Percentiles rank a stretch among this genome's conserved stretches.
Conservation (phyloP, 2,888 invertebrate species). For the Labia minor region DNA sequence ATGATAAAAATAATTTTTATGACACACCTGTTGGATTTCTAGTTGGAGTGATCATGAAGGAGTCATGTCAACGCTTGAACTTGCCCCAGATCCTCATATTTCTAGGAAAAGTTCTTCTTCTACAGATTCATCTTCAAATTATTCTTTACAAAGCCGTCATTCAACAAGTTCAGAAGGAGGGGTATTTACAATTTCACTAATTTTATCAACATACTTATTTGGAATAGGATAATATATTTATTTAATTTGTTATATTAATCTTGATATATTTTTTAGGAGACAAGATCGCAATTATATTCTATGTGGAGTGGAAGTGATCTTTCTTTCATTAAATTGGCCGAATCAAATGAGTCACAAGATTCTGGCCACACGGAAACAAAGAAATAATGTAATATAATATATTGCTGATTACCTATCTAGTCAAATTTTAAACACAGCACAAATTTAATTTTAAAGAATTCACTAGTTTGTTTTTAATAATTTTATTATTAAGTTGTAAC, state of each 20-base stretch:
- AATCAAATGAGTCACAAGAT: slow-evolving; percentile 34
- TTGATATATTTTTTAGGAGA: slow-evolving; percentile 34
- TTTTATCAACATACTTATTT: background rate
- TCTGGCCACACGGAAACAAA: background rate
- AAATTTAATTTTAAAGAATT: too few species aligned
- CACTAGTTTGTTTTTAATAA: too few species aligned
- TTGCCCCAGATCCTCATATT: slow-evolving; percentile 34
- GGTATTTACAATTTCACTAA: slow-evolving; percentile 22
- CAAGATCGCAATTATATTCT: slow-evolving; percentile 38
- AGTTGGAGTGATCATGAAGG: slow-evolving; percentile 28
- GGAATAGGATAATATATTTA: background rate
- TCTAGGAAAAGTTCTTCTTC: slow-evolving; percentile 50
- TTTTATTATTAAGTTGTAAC: too few species aligned
- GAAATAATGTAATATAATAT: too few species aligned
- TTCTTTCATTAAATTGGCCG: slow-evolving; percentile 39
- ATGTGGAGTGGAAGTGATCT: slow-evolving; percentile 42
- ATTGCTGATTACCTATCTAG: too few species aligned
- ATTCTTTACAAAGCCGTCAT: slow-evolving; percentile 47
- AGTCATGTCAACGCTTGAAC: slow-evolving; percentile 29
- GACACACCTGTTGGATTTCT: slow-evolving; percentile 13
- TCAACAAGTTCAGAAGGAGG: slow-evolving; percentile 40
- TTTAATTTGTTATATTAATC: background rate
- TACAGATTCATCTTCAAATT: slow-evolving; percentile 46
- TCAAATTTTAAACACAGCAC: too few species aligned
- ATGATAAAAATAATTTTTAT: slow-evolving; percentile 22